Evolutionary conservation across 30 jellyfish, hydroid and myxozoan genomes (phyloP).

Genomic region (Morbakka virulenta): DNA sequence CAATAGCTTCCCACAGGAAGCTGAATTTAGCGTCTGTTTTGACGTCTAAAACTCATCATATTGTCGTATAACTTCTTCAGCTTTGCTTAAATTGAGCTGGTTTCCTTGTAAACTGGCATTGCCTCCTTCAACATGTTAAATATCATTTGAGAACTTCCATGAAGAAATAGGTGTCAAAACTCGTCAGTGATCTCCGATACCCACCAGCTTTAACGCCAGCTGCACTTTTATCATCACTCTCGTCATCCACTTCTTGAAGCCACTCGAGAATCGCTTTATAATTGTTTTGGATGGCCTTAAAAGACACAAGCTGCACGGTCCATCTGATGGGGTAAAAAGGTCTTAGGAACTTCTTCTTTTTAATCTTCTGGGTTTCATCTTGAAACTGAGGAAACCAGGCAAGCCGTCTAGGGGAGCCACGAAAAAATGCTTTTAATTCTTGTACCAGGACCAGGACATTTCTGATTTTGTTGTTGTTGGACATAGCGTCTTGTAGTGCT

Average conservation of each 20-base stretch:
- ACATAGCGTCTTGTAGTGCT: conserved; percentile 60
- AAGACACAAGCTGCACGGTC: conserved; percentile 47
- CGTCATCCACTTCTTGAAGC: conserved; percentile 51
- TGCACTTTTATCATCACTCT: conserved; percentile 22
- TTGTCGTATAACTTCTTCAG: conserved; percentile 1
- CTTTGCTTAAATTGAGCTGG: conserved; percentile 36
- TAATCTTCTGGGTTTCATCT: conserved; percentile 23
- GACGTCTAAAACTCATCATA: conserved; percentile 3
- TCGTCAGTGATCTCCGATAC: conserved; percentile 39
- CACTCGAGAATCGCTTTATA: conserved; percentile 25
- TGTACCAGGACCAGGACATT: conserved; percentile 40
- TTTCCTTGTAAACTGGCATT: conserved; percentile 37
- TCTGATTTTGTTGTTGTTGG: conserved; percentile 57
- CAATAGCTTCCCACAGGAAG: background rate
- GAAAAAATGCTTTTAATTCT: conserved; percentile 47
- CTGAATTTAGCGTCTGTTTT: conserved; percentile 34
- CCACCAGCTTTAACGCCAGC: conserved; percentile 62
- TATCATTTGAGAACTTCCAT: conserved; percentile 22
- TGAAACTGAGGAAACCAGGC: conserved; percentile 27
- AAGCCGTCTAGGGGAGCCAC: conserved; percentile 55
- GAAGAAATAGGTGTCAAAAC: conserved; percentile 28
- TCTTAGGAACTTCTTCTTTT: conserved; percentile 47
- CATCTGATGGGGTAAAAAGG: conserved; percentile 39
- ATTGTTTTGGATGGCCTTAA: conserved; percentile 41
- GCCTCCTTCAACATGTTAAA: conserved; percentile 53